Base-by-base conservation (phyloP, 2,113 vertebrate species). In the Thomomys bottae region DNA sequence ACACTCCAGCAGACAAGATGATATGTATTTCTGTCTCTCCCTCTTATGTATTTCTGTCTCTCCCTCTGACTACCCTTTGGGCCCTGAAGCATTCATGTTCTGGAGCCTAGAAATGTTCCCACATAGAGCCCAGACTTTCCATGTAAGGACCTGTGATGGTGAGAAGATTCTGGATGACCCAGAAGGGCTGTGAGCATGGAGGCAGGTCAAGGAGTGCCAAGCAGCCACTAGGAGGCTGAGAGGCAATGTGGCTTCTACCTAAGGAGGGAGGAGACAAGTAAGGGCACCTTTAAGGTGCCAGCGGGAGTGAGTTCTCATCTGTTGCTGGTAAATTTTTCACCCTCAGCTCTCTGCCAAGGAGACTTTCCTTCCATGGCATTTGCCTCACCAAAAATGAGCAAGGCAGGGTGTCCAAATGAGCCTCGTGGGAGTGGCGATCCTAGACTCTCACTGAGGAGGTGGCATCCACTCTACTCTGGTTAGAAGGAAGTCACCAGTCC, bases 381-480 rank as follows among this genome's bases (percentile, higher is more conserved):
- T 73, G 34, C 42, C 45, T 36, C 10, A 15, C 36, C 59, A 23
- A 68, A 68, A 40, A 23, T 6, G 14, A 59, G 32, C 30, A 45
- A 61, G 38, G 15, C 34, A 54, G 63, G 70, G 9, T 36, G 30
- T 77, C 3, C 20, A 18, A 57, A 73, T 0, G 6, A 36, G 24
- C 1, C 15, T 26, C 42, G 79, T 0, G 20, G 63, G 59, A 23
- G 17, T 40, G 20, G 4, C n/a, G 11, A 1, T 6, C 34, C 1
- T 9, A 4, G 11, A 59, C 42, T 45, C 87, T 20, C 9, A 18
- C 24, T 21, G 2, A n/a, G 38, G n/a, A 71, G 6, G 42, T 30
- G 42, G 15, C 30, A 4, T 12, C 45, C 5, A 0, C 59, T 21
- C 59, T 6, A 30, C 57, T 45, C 30, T 42, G 40, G 28, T 17